Evolutionary conservation across 1,140 invertebrate genomes (phyloP).

Genomic region (Microplitis mediator): DNA sequence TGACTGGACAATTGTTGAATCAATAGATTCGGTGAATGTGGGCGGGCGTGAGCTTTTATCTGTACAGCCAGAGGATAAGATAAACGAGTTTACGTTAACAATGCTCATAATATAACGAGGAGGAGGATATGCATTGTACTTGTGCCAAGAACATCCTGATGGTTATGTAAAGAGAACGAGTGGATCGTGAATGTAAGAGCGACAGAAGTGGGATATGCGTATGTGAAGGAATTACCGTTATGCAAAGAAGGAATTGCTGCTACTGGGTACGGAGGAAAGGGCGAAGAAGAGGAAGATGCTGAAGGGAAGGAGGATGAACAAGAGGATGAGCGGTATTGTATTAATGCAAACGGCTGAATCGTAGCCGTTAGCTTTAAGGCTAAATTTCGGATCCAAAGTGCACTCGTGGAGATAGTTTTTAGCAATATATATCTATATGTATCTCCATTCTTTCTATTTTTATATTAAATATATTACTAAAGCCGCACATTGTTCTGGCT

Average conservation of each 20-base stretch:
- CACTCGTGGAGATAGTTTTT: conserved; percentile 3
- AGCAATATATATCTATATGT: neutral
- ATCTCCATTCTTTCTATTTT: neutral
- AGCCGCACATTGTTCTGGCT: neutral
- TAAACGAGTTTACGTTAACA: neutral
- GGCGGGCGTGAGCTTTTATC: too few species aligned
- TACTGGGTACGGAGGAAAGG: neutral
- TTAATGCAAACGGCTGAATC: neutral
- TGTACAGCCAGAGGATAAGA: neutral
- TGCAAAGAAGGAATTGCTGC: conserved; percentile 17
- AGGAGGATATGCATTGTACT: conserved; percentile 13
- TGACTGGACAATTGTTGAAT: too few species aligned
- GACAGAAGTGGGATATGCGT: neutral
- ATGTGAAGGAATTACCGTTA: conserved; percentile 27
- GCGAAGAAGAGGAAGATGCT: neutral
- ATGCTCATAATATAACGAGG: neutral
- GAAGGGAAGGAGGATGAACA: neutral
- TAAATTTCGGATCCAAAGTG: conserved; percentile 14
- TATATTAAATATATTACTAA: neutral
- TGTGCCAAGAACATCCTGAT: conserved; percentile 25
- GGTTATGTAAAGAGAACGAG: conserved; percentile 24
- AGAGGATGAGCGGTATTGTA: conserved; percentile 10
- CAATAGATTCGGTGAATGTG: too few species aligned
- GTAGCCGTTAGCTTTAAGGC: neutral
- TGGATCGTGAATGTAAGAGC: neutral